Evolutionary conservation across 2,888 invertebrate species (phyloP).

Genomic region (Tenthredo scrophulariae): DNA sequence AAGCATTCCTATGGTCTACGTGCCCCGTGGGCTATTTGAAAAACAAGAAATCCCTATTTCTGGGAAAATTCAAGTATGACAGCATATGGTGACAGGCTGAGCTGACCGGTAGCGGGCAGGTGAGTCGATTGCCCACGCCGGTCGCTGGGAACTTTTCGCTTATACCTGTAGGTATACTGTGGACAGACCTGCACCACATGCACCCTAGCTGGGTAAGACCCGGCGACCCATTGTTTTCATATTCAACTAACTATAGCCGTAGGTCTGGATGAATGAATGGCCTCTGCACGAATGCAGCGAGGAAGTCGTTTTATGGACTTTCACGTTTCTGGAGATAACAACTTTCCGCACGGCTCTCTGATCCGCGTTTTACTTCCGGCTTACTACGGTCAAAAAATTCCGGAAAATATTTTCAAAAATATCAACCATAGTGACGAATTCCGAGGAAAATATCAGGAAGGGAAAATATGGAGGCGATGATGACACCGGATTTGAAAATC

Average conservation of each 20-base stretch:
- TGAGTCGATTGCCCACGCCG: slow-evolving; percentile 66
- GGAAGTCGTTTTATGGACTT: slow-evolving; percentile 16
- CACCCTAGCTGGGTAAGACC: slow-evolving; percentile 34
- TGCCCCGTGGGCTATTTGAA: not conserved
- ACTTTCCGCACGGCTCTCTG: not conserved
- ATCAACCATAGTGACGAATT: not conserved
- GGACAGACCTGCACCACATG: slow-evolving; percentile 7
- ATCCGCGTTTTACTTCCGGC: slow-evolving; percentile 9
- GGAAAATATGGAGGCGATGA: too few relatives aligned
- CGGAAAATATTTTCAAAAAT: not conserved
- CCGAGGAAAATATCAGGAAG: not conserved
- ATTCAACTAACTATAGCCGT: not conserved
- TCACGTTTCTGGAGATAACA: slow-evolving; percentile 16
- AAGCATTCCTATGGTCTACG: not conserved
- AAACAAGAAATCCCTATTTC: slow-evolving; percentile 15
- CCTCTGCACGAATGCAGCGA: not conserved
- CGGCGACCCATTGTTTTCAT: slow-evolving; percentile 37
- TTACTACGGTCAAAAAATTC: not conserved
- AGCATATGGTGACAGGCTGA: slow-evolving; percentile 68
- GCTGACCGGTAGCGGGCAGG: slow-evolving; percentile 71
- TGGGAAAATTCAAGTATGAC: slow-evolving; percentile 47
- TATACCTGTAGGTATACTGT: slow-evolving; percentile 5
- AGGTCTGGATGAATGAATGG: not conserved
- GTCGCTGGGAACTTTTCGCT: slow-evolving; percentile 34
- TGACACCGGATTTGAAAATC: too few relatives aligned